These are phyloP conservation scores for Alethe castanea DNA, from an alignment of 2,113 vertebrate genomes.

Conservation along the genomic window DNA sequence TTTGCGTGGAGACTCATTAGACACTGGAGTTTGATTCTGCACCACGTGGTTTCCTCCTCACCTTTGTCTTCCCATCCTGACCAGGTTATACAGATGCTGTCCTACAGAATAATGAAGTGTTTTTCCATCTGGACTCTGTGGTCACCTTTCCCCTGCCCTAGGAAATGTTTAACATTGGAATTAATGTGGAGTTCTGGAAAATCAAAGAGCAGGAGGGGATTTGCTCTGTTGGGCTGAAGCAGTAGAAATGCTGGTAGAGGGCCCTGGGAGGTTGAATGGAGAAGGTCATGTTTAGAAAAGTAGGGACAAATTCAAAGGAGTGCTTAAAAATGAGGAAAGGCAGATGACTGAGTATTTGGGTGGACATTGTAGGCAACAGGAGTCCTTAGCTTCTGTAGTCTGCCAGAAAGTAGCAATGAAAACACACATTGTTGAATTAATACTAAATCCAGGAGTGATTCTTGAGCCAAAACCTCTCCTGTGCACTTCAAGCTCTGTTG, in stretches of 20 bases:
- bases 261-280: not conserved
- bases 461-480: not conserved
- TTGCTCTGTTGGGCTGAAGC: not conserved
- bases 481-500: not conserved
- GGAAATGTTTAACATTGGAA: not conserved
- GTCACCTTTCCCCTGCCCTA: not conserved
- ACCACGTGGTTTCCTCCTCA: not conserved
- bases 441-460: not conserved
- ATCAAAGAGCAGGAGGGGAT: not conserved
- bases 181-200: not conserved
- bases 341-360: not conserved
- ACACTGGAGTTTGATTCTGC: not conserved
- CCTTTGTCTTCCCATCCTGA: not conserved
- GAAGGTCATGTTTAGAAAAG: not conserved
- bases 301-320: not conserved
- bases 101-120: not conserved
- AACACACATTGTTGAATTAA: not conserved
- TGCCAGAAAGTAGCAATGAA: not conserved
- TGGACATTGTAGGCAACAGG: accelerated
- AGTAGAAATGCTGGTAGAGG: not conserved
- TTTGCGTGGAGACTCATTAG: not conserved
- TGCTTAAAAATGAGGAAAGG: not conserved
- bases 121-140: not conserved
- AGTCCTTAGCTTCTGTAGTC: not conserved
- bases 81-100: not conserved